phyloP scores from a whole-genome alignment of 2,797 vertebrate genomes.

The Oryzias sinensis region DNA sequence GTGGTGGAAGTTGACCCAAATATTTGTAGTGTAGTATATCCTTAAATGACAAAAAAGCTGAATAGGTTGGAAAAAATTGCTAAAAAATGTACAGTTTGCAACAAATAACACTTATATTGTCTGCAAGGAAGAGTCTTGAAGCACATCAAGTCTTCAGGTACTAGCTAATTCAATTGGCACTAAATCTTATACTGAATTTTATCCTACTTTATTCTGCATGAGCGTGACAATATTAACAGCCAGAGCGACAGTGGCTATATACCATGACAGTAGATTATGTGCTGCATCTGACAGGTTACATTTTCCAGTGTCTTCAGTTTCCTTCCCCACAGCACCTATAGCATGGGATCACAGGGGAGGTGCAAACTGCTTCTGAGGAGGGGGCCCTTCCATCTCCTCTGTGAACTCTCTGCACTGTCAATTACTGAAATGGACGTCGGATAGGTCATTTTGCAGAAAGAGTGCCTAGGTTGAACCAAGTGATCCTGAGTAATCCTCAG shows the following conservation, averaged over 20 bases:
- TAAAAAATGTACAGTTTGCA: too few relatives aligned
- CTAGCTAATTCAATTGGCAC: too few relatives aligned
- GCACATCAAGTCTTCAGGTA: too few relatives aligned
- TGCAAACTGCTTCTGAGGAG: constrained; percentile 13
- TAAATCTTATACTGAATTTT: too few relatives aligned
- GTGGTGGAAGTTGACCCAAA: too few relatives aligned
- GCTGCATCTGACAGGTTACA: constrained; percentile 4
- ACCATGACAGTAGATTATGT: constrained; percentile 19
- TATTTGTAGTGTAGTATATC: too few relatives aligned
- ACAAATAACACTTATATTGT: too few relatives aligned
- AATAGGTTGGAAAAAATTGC: too few relatives aligned
- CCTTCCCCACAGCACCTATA: constrained; percentile 13
- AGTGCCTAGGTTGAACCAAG: background rate
- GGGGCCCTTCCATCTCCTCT: constrained; percentile 8
- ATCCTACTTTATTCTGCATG: too few relatives aligned
- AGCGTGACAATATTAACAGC: background rate
- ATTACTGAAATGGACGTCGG: constrained; percentile 34
- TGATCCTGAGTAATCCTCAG: constrained; percentile 7
- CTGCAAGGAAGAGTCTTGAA: too few relatives aligned
- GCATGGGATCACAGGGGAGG: constrained; percentile 11
- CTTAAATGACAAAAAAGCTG: too few relatives aligned
- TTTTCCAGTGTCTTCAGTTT: constrained; percentile 5
- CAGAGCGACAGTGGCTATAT: background rate
- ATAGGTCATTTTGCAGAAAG: constrained; percentile 40
- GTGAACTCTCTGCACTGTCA: constrained; percentile 35